Evolutionary conservation across 2,888 invertebrate species (phyloP).

Genomic region (Caenorhabditis sp.): DNA sequence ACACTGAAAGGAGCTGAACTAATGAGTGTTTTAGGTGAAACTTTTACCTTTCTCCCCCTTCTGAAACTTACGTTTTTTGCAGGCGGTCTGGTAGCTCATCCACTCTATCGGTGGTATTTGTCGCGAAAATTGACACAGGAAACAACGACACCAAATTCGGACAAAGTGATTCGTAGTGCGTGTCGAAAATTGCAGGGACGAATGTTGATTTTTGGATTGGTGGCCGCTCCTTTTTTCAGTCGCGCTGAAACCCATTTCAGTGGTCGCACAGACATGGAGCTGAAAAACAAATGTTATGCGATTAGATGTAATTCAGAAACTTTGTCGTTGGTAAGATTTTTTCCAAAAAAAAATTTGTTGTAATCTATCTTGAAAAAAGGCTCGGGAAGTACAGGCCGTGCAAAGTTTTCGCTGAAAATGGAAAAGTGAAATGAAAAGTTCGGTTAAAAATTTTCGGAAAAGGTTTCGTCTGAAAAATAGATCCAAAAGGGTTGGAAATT

Average conservation of each 20-base stretch:
- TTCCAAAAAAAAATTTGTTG: neutral
- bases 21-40: conserved; percentile 60
- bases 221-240: conserved; percentile 54
- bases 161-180: conserved; percentile 61
- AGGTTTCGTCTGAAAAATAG: too few relatives aligned
- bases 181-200: conserved; percentile 64
- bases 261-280: conserved; percentile 35
- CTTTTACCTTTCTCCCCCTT: too few relatives aligned
- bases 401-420: too few relatives aligned
- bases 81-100: conserved; percentile 65
- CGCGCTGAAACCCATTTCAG: conserved; percentile 29
- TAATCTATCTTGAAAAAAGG: too few relatives aligned
- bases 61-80: too few relatives aligned
- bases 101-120: conserved; percentile 61
- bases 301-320: conserved; percentile 53
- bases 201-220: conserved; percentile 57
- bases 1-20: conserved; percentile 61
- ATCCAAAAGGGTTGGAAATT: too few relatives aligned
- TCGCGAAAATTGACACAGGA: conserved; percentile 52
- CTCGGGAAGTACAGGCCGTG: too few relatives aligned
- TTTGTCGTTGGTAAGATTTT: conserved; percentile 47
- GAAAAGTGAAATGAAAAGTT: too few relatives aligned
- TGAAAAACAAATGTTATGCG: conserved; percentile 58
- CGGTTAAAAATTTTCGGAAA: too few relatives aligned
- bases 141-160: conserved; percentile 62